These are phyloP conservation scores for Sturmia bella DNA, from an alignment of 2,888 invertebrate species.

Conservation along the genomic window DNA sequence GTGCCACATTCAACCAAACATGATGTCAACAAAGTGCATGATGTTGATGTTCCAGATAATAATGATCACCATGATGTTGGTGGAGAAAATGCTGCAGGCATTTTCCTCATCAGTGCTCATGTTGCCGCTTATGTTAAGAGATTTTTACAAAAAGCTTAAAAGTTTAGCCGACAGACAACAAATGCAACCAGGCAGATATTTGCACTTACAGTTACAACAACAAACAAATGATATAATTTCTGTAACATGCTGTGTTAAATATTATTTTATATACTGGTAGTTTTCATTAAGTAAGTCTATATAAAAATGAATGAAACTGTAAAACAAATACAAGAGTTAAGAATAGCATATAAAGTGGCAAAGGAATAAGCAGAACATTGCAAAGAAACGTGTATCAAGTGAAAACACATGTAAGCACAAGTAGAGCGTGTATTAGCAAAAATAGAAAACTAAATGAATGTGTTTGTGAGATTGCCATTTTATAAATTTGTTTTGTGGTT, in stretches of 20 bases:
- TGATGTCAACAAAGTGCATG: constrained; percentile 53
- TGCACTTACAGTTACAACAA: constrained; percentile 3
- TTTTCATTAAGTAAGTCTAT: constrained; percentile 62
- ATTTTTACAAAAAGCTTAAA: constrained; percentile 66
- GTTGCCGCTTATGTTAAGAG: constrained; percentile 58
- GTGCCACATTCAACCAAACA: constrained; percentile 25
- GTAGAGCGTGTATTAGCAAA: constrained; percentile 9
- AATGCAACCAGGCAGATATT: constrained; percentile 27
- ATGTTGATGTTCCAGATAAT: constrained; percentile 47
- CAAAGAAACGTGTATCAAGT: constrained; percentile 24
- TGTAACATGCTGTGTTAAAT: constrained; percentile 63
- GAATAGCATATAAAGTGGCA: too few species aligned
- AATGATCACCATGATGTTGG: constrained; percentile 38
- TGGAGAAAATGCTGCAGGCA: constrained; percentile 51
- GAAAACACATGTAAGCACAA: constrained; percentile 12
- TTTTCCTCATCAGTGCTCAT: constrained; percentile 47
- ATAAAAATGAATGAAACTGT: constrained; percentile 51
- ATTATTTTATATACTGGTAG: constrained; percentile 59
- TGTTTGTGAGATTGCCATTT: constrained; percentile 39
- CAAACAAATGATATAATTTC: constrained; percentile 36
- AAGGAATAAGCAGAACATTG: constrained; percentile 9
- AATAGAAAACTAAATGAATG: not conserved
- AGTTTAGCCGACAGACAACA: constrained; percentile 44
- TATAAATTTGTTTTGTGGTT: constrained; percentile 67
- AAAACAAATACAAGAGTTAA: constrained; percentile 35